A percentile compares a stretch with the other conserved stretches of the same genome.
These are phyloP conservation scores for Rotaria sp. DNA, from an alignment of 2,888 invertebrate genomes.

Conservation along the genomic window DNA sequence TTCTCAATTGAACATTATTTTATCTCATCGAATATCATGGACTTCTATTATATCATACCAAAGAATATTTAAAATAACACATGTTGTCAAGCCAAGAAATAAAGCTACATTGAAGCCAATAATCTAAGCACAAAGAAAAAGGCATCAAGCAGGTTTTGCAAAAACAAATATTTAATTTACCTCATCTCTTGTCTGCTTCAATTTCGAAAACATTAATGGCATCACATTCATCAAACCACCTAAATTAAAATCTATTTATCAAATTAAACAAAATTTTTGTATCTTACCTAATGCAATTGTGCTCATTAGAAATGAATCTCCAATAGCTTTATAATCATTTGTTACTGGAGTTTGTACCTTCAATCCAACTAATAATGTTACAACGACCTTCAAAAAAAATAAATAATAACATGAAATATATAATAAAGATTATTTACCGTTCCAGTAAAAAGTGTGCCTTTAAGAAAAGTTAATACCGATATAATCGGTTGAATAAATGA, in stretches of 20 bases:
- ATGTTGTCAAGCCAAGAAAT: constrained; percentile 38
- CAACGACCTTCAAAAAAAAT: constrained; percentile 46
- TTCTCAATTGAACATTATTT: too few species aligned
- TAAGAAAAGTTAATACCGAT: constrained; percentile 51
- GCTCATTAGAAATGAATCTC: constrained; percentile 52
- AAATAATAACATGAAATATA: background rate
- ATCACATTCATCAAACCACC: constrained; percentile 52
- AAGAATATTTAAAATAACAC: constrained; percentile 48
- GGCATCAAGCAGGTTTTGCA: background rate
- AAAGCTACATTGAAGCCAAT: constrained; percentile 47
- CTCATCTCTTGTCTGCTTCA: constrained; percentile 46
- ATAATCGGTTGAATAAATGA: constrained; percentile 51
- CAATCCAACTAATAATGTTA: constrained; percentile 52
- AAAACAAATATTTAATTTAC: constrained; percentile 42
- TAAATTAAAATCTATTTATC: constrained; percentile 41
- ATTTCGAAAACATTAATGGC: constrained; percentile 51
- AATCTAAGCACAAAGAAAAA: constrained; percentile 39
- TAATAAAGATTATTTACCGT: constrained; percentile 46
- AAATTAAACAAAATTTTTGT: background rate
- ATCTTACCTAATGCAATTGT: constrained; percentile 52
- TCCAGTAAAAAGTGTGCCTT: constrained; percentile 50
- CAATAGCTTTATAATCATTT: constrained; percentile 48
- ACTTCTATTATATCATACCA: constrained; percentile 45
- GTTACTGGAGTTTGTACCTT: constrained; percentile 47
- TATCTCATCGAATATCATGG: too few species aligned